These are phyloP conservation scores for Craterocephalus amniculus DNA, from an alignment of 2,797 vertebrate genomes.

Conservation along the genomic window DNA sequence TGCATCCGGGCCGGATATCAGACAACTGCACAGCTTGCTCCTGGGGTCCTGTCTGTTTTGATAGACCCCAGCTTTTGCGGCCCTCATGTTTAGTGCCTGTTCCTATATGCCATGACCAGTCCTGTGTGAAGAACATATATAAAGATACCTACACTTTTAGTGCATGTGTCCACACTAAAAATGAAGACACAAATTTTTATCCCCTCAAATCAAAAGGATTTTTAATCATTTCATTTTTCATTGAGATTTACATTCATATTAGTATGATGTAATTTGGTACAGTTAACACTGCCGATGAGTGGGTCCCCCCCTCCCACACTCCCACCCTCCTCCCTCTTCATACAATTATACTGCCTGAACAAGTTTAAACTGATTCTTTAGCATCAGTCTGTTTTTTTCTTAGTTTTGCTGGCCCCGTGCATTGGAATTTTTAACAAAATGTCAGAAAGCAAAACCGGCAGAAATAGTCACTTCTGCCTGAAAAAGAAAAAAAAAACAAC, in stretches of 20 bases:
- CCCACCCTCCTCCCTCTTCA: slow-evolving; percentile 26
- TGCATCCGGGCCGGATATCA: background rate
- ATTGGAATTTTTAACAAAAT: slow-evolving; percentile 50
- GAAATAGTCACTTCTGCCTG: slow-evolving; percentile 19
- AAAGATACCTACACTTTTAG: too few relatives aligned
- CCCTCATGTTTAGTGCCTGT: too few relatives aligned
- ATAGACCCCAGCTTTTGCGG: background rate
- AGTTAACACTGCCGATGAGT: slow-evolving; percentile 63
- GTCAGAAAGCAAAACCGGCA: slow-evolving; percentile 48
- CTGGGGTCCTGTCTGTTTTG: background rate
- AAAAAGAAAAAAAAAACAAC: slow-evolving; percentile 3
- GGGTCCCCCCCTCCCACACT: slow-evolving; percentile 22
- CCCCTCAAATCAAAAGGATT: slow-evolving; percentile 59
- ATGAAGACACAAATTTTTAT: slow-evolving; percentile 12
- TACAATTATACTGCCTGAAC: slow-evolving; percentile 38
- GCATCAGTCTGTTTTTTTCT: slow-evolving; percentile 33
- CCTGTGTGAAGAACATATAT: too few relatives aligned
- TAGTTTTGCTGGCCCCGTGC: slow-evolving; percentile 50
- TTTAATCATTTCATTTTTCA: slow-evolving; percentile 69
- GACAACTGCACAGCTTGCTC: background rate
- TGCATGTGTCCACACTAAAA: slow-evolving; percentile 2
- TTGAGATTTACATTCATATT: slow-evolving; percentile 80
- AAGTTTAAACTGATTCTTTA: slow-evolving; percentile 34
- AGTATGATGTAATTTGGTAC: slow-evolving; percentile 73
- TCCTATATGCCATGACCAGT: too few relatives aligned